Conservation (phyloP, 1,140 invertebrate genomes). For the Ceratosolen solmsi region DNA sequence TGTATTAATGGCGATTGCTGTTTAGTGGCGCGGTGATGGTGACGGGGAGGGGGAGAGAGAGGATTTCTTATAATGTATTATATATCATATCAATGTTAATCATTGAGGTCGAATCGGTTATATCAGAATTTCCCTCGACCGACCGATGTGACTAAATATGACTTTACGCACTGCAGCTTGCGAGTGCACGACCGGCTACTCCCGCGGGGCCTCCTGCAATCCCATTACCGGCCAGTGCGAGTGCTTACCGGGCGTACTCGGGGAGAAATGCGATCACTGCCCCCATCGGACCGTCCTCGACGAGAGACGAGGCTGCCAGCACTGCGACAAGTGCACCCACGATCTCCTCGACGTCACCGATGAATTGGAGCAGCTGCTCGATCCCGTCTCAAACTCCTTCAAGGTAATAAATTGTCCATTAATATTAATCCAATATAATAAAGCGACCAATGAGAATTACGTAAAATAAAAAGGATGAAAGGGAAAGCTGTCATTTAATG, state of each 20-base stretch:
- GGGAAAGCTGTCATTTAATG: too few relatives aligned
- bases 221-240: conserved; percentile 91
- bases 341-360: conserved; percentile 91
- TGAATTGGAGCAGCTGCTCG: conserved; percentile 77
- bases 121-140: too few relatives aligned
- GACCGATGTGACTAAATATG: not conserved
- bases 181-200: conserved; percentile 90
- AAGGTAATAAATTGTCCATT: conserved; percentile 76
- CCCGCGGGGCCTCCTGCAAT: conserved; percentile 91
- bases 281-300: conserved; percentile 85
- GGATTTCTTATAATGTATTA: too few relatives aligned
- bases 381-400: conserved; percentile 81
- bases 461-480: too few relatives aligned
- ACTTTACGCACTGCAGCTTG: conserved; percentile 76
- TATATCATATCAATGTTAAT: too few relatives aligned
- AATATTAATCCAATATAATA: too few relatives aligned
- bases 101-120: too few relatives aligned
- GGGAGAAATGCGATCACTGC: conserved; percentile 95
- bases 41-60: too few relatives aligned
- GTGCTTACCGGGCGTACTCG: conserved; percentile 95
- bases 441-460: too few relatives aligned
- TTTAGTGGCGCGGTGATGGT: too few relatives aligned
- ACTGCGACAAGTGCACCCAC: conserved; percentile 92
- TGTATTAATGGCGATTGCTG: too few relatives aligned
- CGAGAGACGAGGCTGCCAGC: conserved; percentile 81